Evolutionary conservation across 1,140 invertebrate species (phyloP), one percentile per base, ranked within the genome.

Genomic region (Ips nitidus): DNA sequence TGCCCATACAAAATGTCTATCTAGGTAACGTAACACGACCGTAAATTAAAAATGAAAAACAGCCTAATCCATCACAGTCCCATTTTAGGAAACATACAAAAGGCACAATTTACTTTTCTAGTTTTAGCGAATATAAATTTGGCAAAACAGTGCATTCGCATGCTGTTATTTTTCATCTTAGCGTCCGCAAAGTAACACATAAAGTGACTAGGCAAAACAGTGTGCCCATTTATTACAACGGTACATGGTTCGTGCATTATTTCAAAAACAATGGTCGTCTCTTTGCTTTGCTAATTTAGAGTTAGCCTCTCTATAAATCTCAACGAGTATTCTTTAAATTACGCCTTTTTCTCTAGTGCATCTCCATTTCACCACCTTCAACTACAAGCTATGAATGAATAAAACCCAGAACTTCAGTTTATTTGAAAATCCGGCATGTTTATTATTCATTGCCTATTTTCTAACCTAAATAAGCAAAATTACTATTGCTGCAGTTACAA

Each of bases 241-340:
- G 71, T 65, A 72, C 62, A 66, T 50, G 71, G 60, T 69, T 72
- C 52, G 43, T 58, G 66, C 71, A 72, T 72, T 72, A 72, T 72
- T 72, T 62, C 57, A 41, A 69, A 69, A 66, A 72, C 71, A 72
- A 72, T 69, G 71, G 61, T 42, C 52, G 63, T 38, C 71, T 47
- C 69, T 65, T 61, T 69, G 71, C 59, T 59, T 72, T 55, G 55
- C 71, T 72, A 69, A 72, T 72, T 72, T 61, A 52, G 41, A 45
- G 38, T 41, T 65, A 70, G 69, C 37, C 69, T 65, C 59, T 65
- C 59, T 52, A 59, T 70, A 58, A 70, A 57, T 65, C 60, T 52
- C 57, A 43, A 5, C 37, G 43, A 59, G 36, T 66, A 61, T 47
- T 45, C 22, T 43, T 60, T 7, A 60, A 60, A n/a, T 42, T 37